Percentiles rank a stretch among this genome's conserved stretches.
Conservation (phyloP, 2,113 vertebrate species). For the Odontesthes bonariensis region DNA sequence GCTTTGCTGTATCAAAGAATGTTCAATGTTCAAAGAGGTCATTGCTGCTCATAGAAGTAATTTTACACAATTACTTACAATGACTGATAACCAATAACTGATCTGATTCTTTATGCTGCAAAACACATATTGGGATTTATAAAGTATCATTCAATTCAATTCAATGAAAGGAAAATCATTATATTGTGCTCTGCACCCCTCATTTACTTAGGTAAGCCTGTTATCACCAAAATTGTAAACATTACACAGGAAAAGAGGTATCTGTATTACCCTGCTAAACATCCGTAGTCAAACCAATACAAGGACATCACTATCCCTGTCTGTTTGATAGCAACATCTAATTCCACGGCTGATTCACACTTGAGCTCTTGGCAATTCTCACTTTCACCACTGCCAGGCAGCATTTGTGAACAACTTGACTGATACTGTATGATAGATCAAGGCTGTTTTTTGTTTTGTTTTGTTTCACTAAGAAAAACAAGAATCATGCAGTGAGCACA, state of each 20-base stretch:
- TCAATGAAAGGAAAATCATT: neutral
- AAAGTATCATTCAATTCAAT: too few species aligned
- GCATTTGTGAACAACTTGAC: constrained; percentile 2
- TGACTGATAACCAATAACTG: too few species aligned
- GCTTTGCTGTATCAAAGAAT: too few species aligned
- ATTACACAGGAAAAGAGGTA: constrained; percentile 7
- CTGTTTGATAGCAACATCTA: constrained; percentile 39
- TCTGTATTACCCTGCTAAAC: constrained; percentile 38
- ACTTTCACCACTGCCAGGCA: neutral
- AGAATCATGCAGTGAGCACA: neutral
- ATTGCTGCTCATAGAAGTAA: too few species aligned
- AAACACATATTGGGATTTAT: too few species aligned
- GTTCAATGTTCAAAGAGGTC: too few species aligned
- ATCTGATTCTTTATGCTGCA: too few species aligned
- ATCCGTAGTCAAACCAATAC: constrained; percentile 37
- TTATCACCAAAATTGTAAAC: constrained; percentile 28
- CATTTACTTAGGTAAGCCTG: constrained; percentile 21
- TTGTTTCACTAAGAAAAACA: neutral
- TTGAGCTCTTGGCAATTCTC: constrained; percentile 45
- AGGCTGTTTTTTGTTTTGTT: neutral
- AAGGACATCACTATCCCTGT: constrained; percentile 24
- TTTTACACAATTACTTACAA: too few species aligned
- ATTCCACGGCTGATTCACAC: constrained; percentile 33
- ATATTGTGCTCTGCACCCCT: neutral
- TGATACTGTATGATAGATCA: neutral